These are phyloP conservation scores for Clitarchus hookeri DNA, from an alignment of 2,888 invertebrate species.

Conservation along the genomic window DNA sequence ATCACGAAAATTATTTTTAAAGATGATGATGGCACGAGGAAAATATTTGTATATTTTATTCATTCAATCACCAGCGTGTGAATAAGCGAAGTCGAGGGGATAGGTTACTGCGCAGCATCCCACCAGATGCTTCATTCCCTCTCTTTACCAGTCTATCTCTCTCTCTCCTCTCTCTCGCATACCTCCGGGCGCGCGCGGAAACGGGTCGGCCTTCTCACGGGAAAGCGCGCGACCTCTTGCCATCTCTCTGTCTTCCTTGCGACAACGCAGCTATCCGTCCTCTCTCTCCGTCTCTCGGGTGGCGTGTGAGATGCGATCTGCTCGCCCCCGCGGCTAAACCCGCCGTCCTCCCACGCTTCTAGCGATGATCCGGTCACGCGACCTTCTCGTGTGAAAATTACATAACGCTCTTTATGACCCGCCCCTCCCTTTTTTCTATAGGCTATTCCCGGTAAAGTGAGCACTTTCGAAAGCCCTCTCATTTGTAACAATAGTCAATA, in stretches of 20 bases:
- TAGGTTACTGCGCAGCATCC: neutral
- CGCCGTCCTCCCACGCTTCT: neutral
- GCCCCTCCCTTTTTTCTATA: neutral
- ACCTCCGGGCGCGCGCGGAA: neutral
- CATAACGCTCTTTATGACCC: neutral
- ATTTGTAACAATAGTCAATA: no score
- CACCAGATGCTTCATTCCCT: neutral
- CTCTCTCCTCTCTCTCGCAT: no score
- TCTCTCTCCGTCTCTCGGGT: no score
- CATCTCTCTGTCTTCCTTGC: no score
- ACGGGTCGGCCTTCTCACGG: neutral
- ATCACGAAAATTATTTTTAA: neutral
- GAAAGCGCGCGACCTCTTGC: constrained; percentile 14
- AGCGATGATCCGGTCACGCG: neutral
- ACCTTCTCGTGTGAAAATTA: neutral
- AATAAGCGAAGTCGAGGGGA: neutral
- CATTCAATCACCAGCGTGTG: neutral
- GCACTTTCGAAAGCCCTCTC: no score
- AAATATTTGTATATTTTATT: neutral
- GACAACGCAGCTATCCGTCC: no score
- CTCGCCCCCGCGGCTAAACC: neutral
- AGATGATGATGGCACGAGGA: neutral
- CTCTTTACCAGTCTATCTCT: neutral
- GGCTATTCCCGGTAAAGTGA: no score
- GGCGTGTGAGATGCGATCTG: no score